phyloP scores from a whole-genome alignment of 1,140 invertebrate genomes.

The Dendroctonus valens region DNA sequence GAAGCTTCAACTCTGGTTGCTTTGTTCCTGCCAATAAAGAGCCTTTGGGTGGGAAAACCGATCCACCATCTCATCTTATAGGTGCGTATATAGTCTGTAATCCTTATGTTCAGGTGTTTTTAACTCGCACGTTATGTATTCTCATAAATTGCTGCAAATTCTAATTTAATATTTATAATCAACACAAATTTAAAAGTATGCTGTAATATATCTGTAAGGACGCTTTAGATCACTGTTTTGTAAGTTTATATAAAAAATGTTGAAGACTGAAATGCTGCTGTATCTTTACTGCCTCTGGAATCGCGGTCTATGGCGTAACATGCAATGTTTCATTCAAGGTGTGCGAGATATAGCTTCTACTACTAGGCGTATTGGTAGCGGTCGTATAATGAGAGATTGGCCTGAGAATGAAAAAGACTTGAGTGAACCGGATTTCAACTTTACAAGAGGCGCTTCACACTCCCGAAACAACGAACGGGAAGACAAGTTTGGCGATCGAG shows the following conservation, averaged over 20 bases:
- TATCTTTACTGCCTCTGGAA: no score
- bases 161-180: no score
- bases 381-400: slow-evolving; percentile 69
- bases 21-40: slow-evolving; percentile 55
- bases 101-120: no score
- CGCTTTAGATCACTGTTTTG: no score
- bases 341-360: slow-evolving; percentile 43
- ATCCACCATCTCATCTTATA: slow-evolving; percentile 32
- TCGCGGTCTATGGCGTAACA: no score
- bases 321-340: slow-evolving; percentile 3
- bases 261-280: no score
- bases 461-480: slow-evolving; percentile 38
- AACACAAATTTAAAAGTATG: no score
- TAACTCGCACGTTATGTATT: no score
- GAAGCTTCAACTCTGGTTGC: slow-evolving; percentile 82
- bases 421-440: slow-evolving; percentile 32
- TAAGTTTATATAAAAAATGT: no score
- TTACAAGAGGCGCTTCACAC: slow-evolving; percentile 20
- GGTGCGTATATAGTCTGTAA: slow-evolving; percentile 21
- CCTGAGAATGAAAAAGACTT: slow-evolving; percentile 57
- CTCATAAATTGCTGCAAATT: no score
- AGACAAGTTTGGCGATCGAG: slow-evolving; percentile 36
- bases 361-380: slow-evolving; percentile 73
- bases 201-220: no score
- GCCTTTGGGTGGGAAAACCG: slow-evolving; percentile 38